Conservation (phyloP, 1,140 invertebrate species). For the Drosophila fuyamai region DNA sequence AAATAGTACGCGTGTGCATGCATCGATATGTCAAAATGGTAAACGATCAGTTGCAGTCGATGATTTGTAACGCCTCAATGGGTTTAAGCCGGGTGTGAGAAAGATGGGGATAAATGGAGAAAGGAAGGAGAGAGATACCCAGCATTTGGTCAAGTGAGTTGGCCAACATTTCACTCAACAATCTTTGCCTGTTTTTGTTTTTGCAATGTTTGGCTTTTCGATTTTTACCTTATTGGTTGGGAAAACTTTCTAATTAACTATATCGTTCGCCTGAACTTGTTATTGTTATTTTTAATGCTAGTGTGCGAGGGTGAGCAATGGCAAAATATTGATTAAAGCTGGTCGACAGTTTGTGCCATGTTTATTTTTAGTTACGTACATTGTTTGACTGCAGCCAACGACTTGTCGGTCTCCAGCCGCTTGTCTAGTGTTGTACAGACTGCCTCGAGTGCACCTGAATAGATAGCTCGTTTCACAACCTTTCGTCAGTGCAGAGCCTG, state of each 20-base stretch:
- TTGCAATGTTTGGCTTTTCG: slow-evolving; percentile 32
- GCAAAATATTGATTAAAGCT: slow-evolving; percentile 35
- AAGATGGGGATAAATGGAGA: slow-evolving; percentile 10
- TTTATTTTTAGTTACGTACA: slow-evolving; percentile 39
- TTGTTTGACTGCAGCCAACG: slow-evolving; percentile 28
- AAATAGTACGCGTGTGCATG: slow-evolving; percentile 16
- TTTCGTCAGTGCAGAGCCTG: neutral
- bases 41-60: slow-evolving; percentile 60
- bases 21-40: slow-evolving; percentile 48
- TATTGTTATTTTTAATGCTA: slow-evolving; percentile 3
- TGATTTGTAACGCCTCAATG: slow-evolving; percentile 57
- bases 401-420: slow-evolving; percentile 20
- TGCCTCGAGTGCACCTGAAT: slow-evolving; percentile 26
- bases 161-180: slow-evolving; percentile 51
- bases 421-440: slow-evolving; percentile 30
- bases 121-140: slow-evolving; percentile 12
- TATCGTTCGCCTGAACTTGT: slow-evolving; percentile 10
- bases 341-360: slow-evolving; percentile 31
- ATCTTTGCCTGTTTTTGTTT: slow-evolving; percentile 21
- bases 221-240: slow-evolving; percentile 47
- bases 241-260: slow-evolving; percentile 54
- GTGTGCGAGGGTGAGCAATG: slow-evolving; percentile 8
- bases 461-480: slow-evolving; percentile 28
- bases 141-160: slow-evolving; percentile 51
- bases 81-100: slow-evolving; percentile 15